phyloP scores from a whole-genome alignment of 2,113 vertebrate species.

The Lonchura striata region DNA sequence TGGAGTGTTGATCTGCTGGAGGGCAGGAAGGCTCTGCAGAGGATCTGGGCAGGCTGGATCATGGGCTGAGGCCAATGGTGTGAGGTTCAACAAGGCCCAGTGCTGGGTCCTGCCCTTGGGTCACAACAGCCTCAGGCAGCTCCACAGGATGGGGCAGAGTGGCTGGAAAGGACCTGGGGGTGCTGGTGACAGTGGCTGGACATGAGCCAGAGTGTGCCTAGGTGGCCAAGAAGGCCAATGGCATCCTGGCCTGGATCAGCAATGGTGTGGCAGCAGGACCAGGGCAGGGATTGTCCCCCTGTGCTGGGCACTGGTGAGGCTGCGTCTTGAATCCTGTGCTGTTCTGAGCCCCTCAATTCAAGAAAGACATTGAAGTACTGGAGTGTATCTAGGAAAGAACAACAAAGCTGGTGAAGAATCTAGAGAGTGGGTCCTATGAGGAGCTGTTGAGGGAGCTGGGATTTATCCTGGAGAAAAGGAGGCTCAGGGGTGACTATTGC shows the following conservation, averaged over 20 bases:
- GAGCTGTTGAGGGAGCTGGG: not conserved
- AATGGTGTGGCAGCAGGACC: not conserved
- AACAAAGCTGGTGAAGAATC: not conserved
- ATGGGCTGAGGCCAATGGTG: not conserved
- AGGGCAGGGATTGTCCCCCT: not conserved
- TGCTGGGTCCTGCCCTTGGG: no score
- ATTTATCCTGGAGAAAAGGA: not conserved
- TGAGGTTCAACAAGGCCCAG: not conserved
- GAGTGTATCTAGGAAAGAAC: not conserved
- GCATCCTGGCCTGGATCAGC: not conserved
- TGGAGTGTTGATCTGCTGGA: not conserved
- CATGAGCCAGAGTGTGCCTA: not conserved
- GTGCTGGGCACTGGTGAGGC: not conserved
- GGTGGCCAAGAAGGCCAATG: not conserved
- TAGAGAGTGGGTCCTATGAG: not conserved
- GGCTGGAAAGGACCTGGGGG: not conserved
- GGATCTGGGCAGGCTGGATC: not conserved
- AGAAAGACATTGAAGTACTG: not conserved
- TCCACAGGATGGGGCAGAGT: not conserved
- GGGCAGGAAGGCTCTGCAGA: not conserved
- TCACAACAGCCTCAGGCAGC: not conserved
- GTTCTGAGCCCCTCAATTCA: not conserved
- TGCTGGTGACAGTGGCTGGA: not conserved
- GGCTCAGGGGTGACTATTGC: accelerated
- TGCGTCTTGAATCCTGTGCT: not conserved